Base-by-base conservation (phyloP, 2,797 vertebrate species). In the Cirrhinus mrigala region DNA sequence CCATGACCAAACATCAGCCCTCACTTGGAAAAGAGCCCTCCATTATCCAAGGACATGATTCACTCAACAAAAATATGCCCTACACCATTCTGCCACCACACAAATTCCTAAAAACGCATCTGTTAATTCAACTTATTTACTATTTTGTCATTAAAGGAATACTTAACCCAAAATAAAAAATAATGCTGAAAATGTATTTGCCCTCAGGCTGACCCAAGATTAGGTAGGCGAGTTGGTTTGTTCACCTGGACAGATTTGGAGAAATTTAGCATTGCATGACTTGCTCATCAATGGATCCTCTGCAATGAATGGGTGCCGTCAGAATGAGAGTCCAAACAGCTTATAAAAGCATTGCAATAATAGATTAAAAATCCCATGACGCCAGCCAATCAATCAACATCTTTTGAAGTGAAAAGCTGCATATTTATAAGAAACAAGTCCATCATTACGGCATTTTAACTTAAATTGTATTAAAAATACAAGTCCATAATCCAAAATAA, bases 21-120 rank as follows among this genome's bases (percentile, higher is more conserved):
- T 70, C 29, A 66, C 9, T 50, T 54, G 24, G 22, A 54, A n/a
- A 83, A 87, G 76, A 66, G 3, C 46, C 24, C 12, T 82, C 77
- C 66, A 84, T 86, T 87, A 86, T 83, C 79, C 37, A 70, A 69
- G 46, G 20, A 84, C 88, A 86, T 62, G 86, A 87, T 78, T 86
- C 77, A 66, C n/a, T 44, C 37, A 58, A n/a, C 15, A 12, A 86
- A 62, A 83, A 86, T 52, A 62, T 70, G 29, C 74, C 46, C 62
- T 7, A 24, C 2, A 54, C 50, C 9, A 20, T 7, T 80, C 52
- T 71, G 16, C 50, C 29, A 70, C 24, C 44, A 50, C 1, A 73
- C 27, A 18, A 48, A 79, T 75, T 46, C 44, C 44, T 9, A 46
- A 69, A 40, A 54, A 50, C 66, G 2, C 6, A 54, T 54, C 44